Evolutionary conservation across 2,888 invertebrate genomes (phyloP).

Genomic region (Phortica okadai): DNA sequence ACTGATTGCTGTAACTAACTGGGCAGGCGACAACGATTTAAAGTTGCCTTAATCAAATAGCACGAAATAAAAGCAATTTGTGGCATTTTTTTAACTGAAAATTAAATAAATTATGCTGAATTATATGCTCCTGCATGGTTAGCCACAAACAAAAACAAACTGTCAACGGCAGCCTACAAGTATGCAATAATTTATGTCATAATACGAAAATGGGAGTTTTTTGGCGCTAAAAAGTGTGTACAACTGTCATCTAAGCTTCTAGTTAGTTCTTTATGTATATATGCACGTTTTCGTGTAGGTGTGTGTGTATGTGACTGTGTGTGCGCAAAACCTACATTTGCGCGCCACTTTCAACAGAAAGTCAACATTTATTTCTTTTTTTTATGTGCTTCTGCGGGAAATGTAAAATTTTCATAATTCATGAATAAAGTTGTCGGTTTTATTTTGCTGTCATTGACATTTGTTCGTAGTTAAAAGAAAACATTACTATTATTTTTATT

Average conservation of each 20-base stretch:
- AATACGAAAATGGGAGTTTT: slow-evolving; percentile 35
- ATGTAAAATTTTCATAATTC: slow-evolving; percentile 67
- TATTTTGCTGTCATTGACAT: slow-evolving; percentile 16
- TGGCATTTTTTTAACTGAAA: slow-evolving; percentile 1
- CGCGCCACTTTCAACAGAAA: slow-evolving; percentile 59
- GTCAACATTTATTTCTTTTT: slow-evolving; percentile 37
- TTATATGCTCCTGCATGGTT: neutral
- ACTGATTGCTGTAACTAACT: neutral
- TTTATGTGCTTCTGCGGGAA: slow-evolving; percentile 33
- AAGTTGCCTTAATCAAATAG: slow-evolving; percentile 4
- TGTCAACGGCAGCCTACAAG: slow-evolving; percentile 43
- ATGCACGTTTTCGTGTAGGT: slow-evolving; percentile 3
- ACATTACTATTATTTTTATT: neutral
- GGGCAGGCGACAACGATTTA: neutral
- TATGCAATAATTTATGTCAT: slow-evolving; percentile 54
- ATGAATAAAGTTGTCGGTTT: slow-evolving; percentile 46
- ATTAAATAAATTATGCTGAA: neutral
- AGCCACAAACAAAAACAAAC: slow-evolving; percentile 9
- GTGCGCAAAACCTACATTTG: slow-evolving; percentile 46
- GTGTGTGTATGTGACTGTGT: slow-evolving; percentile 24
- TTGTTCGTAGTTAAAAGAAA: slow-evolving; percentile 48
- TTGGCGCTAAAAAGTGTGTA: neutral
- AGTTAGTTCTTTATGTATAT: too few relatives aligned
- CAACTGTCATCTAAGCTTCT: neutral
- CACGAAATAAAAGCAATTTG: slow-evolving; percentile 4